Conservation (phyloP, 2,113 vertebrate genomes). For the Hemiscyllium ocellatum region DNA sequence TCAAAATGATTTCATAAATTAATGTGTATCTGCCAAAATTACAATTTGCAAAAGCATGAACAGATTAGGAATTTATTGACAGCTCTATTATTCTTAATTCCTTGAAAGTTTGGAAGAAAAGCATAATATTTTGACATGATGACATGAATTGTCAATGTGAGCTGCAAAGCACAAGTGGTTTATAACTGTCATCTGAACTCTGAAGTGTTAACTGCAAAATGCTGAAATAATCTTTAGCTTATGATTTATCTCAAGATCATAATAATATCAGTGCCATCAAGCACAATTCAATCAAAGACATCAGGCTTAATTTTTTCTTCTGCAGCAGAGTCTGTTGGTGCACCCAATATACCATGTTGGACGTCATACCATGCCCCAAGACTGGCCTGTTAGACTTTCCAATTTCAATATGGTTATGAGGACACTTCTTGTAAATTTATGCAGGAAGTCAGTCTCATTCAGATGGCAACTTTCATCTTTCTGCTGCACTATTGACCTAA, state of each 20-base stretch:
- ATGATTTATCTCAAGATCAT: conserved; percentile 12
- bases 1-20: neutral
- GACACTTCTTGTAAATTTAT: neutral
- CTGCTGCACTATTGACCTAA: too few species aligned
- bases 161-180: conserved; percentile 27
- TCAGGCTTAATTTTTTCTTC: neutral
- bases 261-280: neutral
- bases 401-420: neutral
- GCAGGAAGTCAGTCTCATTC: neutral
- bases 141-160: conserved; percentile 18
- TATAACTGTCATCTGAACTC: conserved; percentile 32
- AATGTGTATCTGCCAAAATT: conserved; percentile 28
- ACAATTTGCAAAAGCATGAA: conserved; percentile 25
- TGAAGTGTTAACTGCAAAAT: conserved; percentile 23
- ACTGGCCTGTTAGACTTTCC: neutral
- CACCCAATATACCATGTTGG: neutral
- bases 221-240: neutral
- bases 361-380: neutral
- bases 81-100: conserved; percentile 38
- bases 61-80: conserved; percentile 37
- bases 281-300: neutral
- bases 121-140: conserved; percentile 34
- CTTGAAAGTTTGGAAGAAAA: conserved; percentile 31
- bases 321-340: neutral
- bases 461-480: neutral